Conservation (phyloP, 2,113 vertebrate species). For the Fregata magnificens region DNA sequence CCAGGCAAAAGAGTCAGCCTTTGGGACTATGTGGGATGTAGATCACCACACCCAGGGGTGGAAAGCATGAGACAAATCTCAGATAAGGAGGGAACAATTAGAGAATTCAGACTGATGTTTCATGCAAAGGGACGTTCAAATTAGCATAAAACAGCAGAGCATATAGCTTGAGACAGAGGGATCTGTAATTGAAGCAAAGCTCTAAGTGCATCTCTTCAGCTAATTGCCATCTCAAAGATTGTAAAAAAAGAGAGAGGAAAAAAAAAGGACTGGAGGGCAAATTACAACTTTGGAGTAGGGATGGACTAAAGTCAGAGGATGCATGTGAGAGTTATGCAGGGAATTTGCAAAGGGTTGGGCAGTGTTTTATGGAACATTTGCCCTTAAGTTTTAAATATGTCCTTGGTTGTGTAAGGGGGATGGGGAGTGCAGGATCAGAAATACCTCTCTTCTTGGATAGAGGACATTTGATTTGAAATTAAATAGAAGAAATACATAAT, state of each 20-base stretch:
- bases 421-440: not conserved
- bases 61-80: slow-evolving; percentile 14
- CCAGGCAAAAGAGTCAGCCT: not conserved
- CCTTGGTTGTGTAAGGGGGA: not conserved
- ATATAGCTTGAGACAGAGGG: not conserved
- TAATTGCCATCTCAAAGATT: slow-evolving; percentile 47
- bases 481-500: not conserved
- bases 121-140: slow-evolving; percentile 7
- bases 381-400: slow-evolving; percentile 69
- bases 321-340: slow-evolving; percentile 46
- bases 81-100: slow-evolving; percentile 35
- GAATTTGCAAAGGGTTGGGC: slow-evolving; percentile 47
- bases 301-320: slow-evolving; percentile 32
- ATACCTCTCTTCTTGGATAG: not conserved
- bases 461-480: not conserved
- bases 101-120: slow-evolving; percentile 37
- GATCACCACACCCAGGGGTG: slow-evolving; percentile 40
- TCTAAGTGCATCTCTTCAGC: slow-evolving; percentile 38
- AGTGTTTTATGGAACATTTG: slow-evolving; percentile 59
- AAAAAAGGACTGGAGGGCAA: slow-evolving; percentile 40
- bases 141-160: slow-evolving; percentile 18
- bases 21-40: not conserved
- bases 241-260: not conserved
- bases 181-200: slow-evolving; percentile 49
- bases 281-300: slow-evolving; percentile 18